These are phyloP conservation scores for Hesperophylax magnus DNA, from an alignment of 1,140 invertebrate species.

Conservation along the genomic window DNA sequence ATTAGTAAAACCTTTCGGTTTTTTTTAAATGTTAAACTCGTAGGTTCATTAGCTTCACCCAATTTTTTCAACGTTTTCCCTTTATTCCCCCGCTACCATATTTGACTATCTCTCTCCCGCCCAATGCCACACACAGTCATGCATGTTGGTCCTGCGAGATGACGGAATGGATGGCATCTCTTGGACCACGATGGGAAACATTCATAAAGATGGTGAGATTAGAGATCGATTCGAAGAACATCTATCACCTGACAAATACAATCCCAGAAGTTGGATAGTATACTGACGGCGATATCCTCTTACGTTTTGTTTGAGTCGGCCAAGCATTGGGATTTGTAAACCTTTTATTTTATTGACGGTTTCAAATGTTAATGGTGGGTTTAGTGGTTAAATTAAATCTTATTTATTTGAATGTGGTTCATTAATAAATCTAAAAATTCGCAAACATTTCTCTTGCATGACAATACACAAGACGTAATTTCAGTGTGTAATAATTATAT, in stretches of 20 bases:
- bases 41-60: too few relatives aligned
- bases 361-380: not conserved
- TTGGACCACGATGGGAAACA: not conserved
- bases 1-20: too few relatives aligned
- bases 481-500: too few relatives aligned
- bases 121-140: constrained; percentile 23
- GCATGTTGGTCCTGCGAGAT: constrained; percentile 12
- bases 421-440: too few relatives aligned
- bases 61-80: too few relatives aligned
- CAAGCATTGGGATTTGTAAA: not conserved
- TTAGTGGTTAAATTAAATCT: not conserved
- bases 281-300: not conserved
- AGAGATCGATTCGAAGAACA: constrained; percentile 22
- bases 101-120: not conserved
- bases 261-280: not conserved
- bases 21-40: too few relatives aligned
- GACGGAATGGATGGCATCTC: not conserved
- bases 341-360: not conserved
- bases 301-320: not conserved
- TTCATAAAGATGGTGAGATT: not conserved
- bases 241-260: constrained; percentile 15
- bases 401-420: too few relatives aligned
- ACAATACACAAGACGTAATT: too few relatives aligned
- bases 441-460: too few relatives aligned
- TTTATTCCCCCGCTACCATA: not conserved